Percentiles rank a stretch among this genome's conserved stretches.
Conservation (phyloP, 2,888 invertebrate species). For the Pristionchus fissidentatus region DNA sequence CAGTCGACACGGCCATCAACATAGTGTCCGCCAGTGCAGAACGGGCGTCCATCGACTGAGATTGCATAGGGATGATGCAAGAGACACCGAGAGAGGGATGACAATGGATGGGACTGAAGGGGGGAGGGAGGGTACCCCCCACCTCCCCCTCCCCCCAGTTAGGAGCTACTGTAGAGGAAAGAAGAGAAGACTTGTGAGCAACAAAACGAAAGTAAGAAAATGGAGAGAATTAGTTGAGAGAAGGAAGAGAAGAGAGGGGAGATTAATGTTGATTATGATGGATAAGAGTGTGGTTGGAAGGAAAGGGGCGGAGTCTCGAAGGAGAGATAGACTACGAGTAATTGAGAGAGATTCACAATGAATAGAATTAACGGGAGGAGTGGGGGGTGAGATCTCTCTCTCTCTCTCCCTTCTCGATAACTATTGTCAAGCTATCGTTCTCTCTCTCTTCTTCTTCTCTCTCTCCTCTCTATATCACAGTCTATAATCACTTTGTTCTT, state of each 20-base stretch:
- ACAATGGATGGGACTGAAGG: neutral
- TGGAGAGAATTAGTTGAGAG: constrained; percentile 33
- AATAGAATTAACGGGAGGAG: constrained; percentile 28
- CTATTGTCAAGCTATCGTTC: constrained; percentile 18
- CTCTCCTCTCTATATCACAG: neutral
- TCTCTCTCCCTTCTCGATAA: no score
- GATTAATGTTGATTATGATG: constrained; percentile 41
- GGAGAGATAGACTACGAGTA: constrained; percentile 8
- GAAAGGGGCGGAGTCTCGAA: constrained; percentile 3
- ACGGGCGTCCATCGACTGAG: constrained; percentile 49
- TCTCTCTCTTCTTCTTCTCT: neutral
- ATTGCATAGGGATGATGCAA: neutral
- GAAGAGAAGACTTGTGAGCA: no score
- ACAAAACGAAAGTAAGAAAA: constrained; percentile 34
- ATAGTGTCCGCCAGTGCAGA: constrained; percentile 48
- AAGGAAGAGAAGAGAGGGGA: constrained; percentile 18
- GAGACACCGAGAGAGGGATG: neutral
- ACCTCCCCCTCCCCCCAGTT: neutral
- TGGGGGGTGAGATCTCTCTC: constrained; percentile 9
- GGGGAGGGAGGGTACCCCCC: no score
- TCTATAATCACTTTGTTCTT: neutral
- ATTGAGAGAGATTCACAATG: constrained; percentile 34
- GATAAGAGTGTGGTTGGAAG: constrained; percentile 27
- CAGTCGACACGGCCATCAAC: constrained; percentile 48
- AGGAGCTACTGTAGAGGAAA: constrained; percentile 17